These are phyloP conservation scores for Pedionomus torquatus DNA, from an alignment of 2,113 vertebrate genomes.

Conservation along the genomic window DNA sequence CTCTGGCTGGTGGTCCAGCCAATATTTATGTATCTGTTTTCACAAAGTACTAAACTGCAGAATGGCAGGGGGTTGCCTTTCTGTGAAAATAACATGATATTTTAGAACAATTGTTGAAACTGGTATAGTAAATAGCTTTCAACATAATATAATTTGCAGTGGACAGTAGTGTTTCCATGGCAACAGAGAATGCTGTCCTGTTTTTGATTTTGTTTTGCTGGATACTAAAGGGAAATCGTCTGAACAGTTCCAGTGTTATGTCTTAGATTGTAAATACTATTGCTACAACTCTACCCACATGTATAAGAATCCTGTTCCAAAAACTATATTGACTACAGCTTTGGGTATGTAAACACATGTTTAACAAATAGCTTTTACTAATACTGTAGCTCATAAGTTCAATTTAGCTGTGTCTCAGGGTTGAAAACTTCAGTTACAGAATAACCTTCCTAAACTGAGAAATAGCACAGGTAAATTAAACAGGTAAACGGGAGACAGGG, in stretches of 20 bases:
- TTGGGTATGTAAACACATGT: accelerated
- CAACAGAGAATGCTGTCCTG: neutral
- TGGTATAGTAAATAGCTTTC: neutral
- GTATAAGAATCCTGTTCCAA: neutral
- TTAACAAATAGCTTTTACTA: neutral
- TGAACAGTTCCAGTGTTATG: neutral
- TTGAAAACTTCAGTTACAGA: neutral
- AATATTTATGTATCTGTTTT: slow-evolving; percentile 18
- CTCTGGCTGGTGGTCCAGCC: neutral
- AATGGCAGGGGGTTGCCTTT: neutral
- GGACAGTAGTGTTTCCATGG: neutral
- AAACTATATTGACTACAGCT: neutral
- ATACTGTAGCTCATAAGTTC: neutral
- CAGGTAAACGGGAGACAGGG: neutral
- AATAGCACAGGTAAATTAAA: neutral
- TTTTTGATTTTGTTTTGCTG: neutral
- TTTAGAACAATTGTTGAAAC: slow-evolving; percentile 13
- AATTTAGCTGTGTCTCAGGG: neutral
- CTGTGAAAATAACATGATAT: slow-evolving; percentile 9
- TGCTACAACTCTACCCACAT: neutral
- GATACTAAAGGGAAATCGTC: neutral
- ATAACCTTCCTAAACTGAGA: neutral
- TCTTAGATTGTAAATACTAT: neutral
- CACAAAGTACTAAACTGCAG: slow-evolving; percentile 5
- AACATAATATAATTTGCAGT: neutral